Conservation (phyloP, 2,113 vertebrate species). For the Neolamprologus devosi region DNA sequence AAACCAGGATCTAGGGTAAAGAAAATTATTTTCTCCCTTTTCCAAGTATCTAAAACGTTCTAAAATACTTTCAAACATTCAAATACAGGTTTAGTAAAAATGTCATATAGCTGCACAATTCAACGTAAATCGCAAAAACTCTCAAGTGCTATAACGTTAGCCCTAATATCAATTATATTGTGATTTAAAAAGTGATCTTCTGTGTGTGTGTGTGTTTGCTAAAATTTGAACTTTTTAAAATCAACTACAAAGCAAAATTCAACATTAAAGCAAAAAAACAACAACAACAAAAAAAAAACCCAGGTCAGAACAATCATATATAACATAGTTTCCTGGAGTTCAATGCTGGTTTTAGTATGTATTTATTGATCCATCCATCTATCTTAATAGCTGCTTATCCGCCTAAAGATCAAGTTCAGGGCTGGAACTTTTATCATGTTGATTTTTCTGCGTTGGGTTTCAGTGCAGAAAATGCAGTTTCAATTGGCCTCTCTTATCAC, state of each 20-base stretch:
- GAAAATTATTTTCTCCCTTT: background rate
- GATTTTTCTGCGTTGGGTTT: background rate
- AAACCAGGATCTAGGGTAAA: background rate
- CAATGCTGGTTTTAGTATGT: background rate
- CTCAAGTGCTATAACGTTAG: background rate
- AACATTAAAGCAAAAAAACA: background rate
- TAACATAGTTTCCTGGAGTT: background rate
- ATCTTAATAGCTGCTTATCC: background rate
- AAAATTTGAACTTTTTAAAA: background rate
- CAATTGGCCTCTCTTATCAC: background rate
- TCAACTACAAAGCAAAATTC: background rate
- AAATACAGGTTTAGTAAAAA: background rate
- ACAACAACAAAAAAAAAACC: fast-evolving
- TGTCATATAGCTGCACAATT: background rate
- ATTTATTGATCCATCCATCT: background rate
- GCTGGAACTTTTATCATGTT: background rate
- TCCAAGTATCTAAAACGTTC: background rate
- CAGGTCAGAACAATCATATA: background rate
- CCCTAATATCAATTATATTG: background rate
- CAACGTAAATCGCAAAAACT: fast-evolving
- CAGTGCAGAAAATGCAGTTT: background rate
- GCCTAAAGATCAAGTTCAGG: background rate
- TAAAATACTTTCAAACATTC: background rate
- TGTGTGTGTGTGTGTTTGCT: background rate
- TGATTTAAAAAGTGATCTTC: background rate